A percentile compares a stretch with the other conserved stretches of the same genome.
These are phyloP conservation scores for Leptothorax acervorum DNA, from an alignment of 2,888 invertebrate species.

Conservation along the genomic window DNA sequence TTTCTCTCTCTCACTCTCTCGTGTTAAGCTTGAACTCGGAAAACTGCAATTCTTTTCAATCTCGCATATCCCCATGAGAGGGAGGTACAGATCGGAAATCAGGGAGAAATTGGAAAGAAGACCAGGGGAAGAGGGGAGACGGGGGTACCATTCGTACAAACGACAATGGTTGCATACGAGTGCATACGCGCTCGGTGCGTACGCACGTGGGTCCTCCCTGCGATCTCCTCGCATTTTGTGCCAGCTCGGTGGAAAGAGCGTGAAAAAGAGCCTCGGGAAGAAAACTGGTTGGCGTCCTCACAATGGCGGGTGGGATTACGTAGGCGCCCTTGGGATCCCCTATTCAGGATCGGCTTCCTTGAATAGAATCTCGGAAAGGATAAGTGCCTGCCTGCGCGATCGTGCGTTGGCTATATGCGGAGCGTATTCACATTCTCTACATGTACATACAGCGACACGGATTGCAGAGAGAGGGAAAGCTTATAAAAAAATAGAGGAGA, in stretches of 20 bases:
- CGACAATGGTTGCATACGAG: constrained; percentile 24
- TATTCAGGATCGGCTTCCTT: constrained; percentile 76
- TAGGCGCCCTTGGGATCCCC: constrained; percentile 81
- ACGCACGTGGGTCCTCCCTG: not conserved
- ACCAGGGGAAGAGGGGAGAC: too few species aligned
- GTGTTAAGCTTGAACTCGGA: not conserved
- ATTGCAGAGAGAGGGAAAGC: constrained; percentile 25
- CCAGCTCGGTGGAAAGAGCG: constrained; percentile 71
- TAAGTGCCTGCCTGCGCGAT: constrained; percentile 58
- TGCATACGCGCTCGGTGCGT: constrained; percentile 3
- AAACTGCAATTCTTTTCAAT: not conserved
- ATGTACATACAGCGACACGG: not conserved
- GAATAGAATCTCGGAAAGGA: constrained; percentile 78
- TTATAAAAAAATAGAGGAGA: not conserved
- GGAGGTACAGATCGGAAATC: constrained; percentile 19
- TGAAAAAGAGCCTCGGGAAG: constrained; percentile 74
- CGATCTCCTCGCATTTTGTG: constrained; percentile 24
- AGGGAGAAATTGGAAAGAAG: not conserved
- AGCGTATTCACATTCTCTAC: constrained; percentile 28
- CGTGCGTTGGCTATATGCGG: constrained; percentile 28
- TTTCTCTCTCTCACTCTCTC: not conserved
- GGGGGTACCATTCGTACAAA: not conserved
- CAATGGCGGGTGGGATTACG: constrained; percentile 81
- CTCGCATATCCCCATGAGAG: not conserved
- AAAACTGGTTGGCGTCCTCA: constrained; percentile 77